Percentiles rank a stretch among this genome's conserved stretches.
Evolutionary conservation across 2,888 invertebrate genomes (phyloP).

Genomic region (Dolichomitus sp.): DNA sequence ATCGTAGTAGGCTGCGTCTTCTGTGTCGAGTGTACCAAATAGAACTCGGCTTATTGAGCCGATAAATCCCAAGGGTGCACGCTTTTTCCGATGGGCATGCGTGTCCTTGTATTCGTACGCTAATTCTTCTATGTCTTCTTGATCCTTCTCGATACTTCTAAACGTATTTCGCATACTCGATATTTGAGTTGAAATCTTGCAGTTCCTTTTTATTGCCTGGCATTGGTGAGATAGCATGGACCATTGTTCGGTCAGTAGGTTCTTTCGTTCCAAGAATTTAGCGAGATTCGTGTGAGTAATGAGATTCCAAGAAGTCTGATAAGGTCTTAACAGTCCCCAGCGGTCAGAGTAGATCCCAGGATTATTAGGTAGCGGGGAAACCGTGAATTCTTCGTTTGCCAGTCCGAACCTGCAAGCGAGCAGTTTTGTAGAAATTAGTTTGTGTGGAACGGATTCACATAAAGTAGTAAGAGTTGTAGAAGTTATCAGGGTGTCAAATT

Average conservation of each 20-base stretch:
- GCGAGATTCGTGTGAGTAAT: slow-evolving; percentile 1
- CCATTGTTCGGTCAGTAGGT: neutral
- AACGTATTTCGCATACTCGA: neutral
- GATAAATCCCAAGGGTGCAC: too few relatives aligned
- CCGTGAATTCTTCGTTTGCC: neutral
- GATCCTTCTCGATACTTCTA: neutral
- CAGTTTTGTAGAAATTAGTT: neutral
- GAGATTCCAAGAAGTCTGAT: slow-evolving; percentile 29
- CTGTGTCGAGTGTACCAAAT: neutral
- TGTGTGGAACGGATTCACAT: too few relatives aligned
- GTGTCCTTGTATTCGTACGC: too few relatives aligned
- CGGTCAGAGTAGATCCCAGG: slow-evolving; percentile 31
- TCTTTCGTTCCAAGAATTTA: slow-evolving; percentile 3
- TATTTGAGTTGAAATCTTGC: neutral
- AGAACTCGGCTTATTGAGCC: too few relatives aligned
- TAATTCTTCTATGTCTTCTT: neutral
- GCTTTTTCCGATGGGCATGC: too few relatives aligned
- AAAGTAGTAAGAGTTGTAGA: too few relatives aligned
- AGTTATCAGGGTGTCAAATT: too few relatives aligned
- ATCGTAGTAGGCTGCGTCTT: slow-evolving; percentile 1
- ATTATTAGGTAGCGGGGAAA: neutral
- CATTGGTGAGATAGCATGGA: neutral
- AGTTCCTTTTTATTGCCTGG: neutral
- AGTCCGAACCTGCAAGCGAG: slow-evolving; percentile 7
- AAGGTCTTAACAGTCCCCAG: slow-evolving; percentile 1